A percentile compares a stretch with the other conserved stretches of the same genome.
These are phyloP conservation scores for Osmerus eperlanus DNA, from an alignment of 2,113 vertebrate genomes.

Conservation along the genomic window DNA sequence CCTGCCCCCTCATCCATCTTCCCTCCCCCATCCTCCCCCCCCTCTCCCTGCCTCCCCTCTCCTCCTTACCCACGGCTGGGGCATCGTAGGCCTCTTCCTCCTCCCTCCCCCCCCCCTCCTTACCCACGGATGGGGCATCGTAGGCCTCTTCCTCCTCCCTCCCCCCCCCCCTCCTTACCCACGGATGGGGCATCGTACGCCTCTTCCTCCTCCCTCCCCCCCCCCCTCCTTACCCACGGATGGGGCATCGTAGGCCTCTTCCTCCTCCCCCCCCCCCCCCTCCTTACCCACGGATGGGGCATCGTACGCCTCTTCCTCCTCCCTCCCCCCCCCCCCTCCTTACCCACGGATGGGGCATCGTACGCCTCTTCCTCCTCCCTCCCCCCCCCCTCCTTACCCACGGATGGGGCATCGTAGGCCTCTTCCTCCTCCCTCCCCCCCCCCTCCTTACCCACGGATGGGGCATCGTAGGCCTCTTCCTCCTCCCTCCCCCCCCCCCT, in stretches of 20 bases:
- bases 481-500: background rate
- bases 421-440: constrained; percentile 58
- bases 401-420: constrained; percentile 83
- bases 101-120: no score
- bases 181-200: no score
- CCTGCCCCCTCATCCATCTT: background rate
- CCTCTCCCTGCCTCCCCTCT: background rate
- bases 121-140: no score
- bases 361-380: no score
- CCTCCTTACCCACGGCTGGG: background rate
- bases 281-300: constrained; percentile 84
- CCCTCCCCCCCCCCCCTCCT: constrained; percentile 57
- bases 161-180: background rate
- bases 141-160: no score
- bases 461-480: background rate
- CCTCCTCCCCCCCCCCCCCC: no score
- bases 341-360: constrained; percentile 83
- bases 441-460: background rate
- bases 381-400: constrained; percentile 74
- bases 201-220: no score
- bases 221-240: constrained; percentile 78
- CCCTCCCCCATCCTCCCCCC: constrained; percentile 16
- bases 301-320: constrained; percentile 85
- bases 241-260: constrained; percentile 84
- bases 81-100: background rate